These are phyloP conservation scores for Dasyornis broadbenti DNA, from an alignment of 2,113 vertebrate species.

Conservation along the genomic window DNA sequence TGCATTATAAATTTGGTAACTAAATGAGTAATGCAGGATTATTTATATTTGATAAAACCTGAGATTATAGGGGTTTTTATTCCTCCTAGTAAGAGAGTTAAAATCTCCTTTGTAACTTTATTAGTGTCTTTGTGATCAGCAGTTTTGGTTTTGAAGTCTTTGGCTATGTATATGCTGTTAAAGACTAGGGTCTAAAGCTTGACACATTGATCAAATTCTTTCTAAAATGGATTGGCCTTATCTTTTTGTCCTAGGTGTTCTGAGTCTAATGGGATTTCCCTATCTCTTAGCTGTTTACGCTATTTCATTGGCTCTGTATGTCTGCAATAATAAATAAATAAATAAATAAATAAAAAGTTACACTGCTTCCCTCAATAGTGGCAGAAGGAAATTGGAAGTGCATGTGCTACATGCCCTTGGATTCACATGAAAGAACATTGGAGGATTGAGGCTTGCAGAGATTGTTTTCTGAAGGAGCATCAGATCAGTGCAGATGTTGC, in stretches of 20 bases:
- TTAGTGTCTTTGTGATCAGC: background rate
- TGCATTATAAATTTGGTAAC: background rate
- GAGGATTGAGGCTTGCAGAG: background rate
- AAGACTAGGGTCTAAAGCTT: background rate
- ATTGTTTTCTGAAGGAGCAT: background rate
- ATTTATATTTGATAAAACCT: background rate
- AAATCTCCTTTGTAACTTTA: background rate
- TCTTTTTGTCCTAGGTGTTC: background rate
- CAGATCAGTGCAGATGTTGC: background rate
- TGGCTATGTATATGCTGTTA: background rate
- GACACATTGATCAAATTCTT: background rate
- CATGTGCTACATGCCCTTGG: no score
- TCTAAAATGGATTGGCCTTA: background rate
- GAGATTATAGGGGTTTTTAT: background rate
- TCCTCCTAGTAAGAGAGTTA: background rate
- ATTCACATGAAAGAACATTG: background rate
- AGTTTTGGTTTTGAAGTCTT: background rate
- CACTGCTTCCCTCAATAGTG: background rate
- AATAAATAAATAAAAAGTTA: background rate
- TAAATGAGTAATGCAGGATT: background rate
- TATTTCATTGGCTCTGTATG: background rate
- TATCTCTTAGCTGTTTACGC: background rate
- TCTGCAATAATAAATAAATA: background rate
- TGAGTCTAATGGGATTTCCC: background rate
- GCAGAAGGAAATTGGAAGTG: background rate